Evolutionary conservation across 2,888 invertebrate species (phyloP).

Genomic region (Dasypogon diadema): DNA sequence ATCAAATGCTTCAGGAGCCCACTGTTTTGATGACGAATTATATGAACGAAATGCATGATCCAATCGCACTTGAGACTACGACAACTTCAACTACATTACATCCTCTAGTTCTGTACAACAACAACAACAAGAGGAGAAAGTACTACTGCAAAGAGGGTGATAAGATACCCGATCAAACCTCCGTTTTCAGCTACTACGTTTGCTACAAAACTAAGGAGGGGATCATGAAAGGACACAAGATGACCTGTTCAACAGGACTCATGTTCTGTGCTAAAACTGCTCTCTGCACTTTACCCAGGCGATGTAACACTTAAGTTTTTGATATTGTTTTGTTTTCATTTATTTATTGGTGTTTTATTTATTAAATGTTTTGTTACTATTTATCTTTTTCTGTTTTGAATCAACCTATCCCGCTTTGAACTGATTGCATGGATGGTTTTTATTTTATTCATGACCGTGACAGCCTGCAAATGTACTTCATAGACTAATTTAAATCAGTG

Average conservation of each 20-base stretch:
- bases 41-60: not conserved
- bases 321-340: not conserved
- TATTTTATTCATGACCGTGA: no score
- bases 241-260: constrained; percentile 69
- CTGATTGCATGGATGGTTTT: no score
- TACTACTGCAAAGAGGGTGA: constrained; percentile 69
- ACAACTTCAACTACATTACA: constrained; percentile 47
- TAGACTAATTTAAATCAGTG: no score
- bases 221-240: constrained; percentile 68
- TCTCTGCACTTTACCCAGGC: constrained; percentile 68
- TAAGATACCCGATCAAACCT: constrained; percentile 69
- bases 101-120: constrained; percentile 23
- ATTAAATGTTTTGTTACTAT: no score
- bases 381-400: no score
- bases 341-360: constrained; percentile 8
- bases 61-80: not conserved
- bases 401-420: no score
- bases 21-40: constrained; percentile 30
- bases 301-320: constrained; percentile 60
- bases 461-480: no score
- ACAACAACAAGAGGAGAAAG: constrained; percentile 62
- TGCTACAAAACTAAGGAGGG: constrained; percentile 68
- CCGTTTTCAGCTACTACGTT: constrained; percentile 69
- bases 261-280: constrained; percentile 69
- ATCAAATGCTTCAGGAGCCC: constrained; percentile 39